A percentile compares a stretch with the other conserved stretches of the same genome.
These are phyloP conservation scores for Drosophila kambysellisi DNA, from an alignment of 2,888 invertebrate species.

Conservation along the genomic window DNA sequence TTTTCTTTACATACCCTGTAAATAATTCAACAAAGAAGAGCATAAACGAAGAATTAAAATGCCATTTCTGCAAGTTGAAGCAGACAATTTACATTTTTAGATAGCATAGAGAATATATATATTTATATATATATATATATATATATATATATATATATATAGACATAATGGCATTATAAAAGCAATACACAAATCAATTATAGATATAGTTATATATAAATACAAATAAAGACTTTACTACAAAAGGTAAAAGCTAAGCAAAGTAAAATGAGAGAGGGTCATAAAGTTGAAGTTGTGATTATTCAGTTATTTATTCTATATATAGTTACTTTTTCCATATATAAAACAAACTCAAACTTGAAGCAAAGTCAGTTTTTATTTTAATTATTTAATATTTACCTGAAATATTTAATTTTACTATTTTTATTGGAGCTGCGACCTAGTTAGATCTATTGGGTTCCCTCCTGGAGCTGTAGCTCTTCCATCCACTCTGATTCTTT, in stretches of 20 bases:
- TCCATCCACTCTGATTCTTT: background rate
- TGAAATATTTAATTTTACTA: background rate
- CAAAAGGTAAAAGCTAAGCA: background rate
- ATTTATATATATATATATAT: too few relatives aligned
- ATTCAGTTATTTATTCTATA: background rate
- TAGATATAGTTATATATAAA: background rate
- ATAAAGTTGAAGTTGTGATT: background rate
- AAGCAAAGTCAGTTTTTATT: background rate
- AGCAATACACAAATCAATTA: background rate
- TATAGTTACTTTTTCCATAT: too few relatives aligned
- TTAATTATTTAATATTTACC: background rate
- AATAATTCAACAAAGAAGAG: background rate
- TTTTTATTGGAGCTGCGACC: background rate
- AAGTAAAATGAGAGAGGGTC: too few relatives aligned
- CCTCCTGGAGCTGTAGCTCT: background rate
- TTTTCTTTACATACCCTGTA: slow-evolving; percentile 24
- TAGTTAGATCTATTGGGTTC: background rate
- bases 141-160: too few relatives aligned
- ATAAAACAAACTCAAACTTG: too few relatives aligned
- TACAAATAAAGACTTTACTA: background rate
- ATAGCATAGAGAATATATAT: background rate
- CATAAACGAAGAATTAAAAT: background rate
- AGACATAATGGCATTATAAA: too few relatives aligned
- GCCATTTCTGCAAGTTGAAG: background rate
- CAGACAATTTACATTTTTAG: background rate